phyloP scores from a whole-genome alignment of 2,113 vertebrate species.

The Oreochromis niloticus region DNA sequence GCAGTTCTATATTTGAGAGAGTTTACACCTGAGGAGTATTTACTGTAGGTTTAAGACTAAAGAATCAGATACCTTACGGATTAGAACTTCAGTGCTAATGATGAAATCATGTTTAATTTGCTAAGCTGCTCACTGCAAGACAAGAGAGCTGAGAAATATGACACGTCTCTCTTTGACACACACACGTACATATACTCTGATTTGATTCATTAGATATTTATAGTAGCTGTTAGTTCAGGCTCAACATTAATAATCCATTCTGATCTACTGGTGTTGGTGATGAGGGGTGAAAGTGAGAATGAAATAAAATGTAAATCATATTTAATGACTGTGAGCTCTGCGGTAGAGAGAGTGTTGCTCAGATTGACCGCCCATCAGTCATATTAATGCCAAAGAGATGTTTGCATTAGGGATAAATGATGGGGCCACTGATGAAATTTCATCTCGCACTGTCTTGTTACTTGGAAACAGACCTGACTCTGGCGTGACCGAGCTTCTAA shows the following conservation, averaged over 20 bases:
- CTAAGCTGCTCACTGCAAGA: not conserved
- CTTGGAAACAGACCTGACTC: slow-evolving; percentile 9
- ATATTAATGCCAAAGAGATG: slow-evolving; percentile 38
- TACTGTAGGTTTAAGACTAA: not conserved
- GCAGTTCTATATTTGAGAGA: not conserved
- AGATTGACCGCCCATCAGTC: slow-evolving; percentile 35
- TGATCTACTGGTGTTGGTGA: slow-evolving; percentile 25
- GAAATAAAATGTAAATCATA: slow-evolving; percentile 61
- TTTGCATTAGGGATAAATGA: slow-evolving; percentile 45
- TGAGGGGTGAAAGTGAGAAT: slow-evolving; percentile 37
- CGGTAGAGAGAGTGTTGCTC: slow-evolving; percentile 10
- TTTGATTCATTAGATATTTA: slow-evolving; percentile 25
- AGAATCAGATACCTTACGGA: not conserved
- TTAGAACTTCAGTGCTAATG: not conserved
- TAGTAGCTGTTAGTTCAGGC: slow-evolving; percentile 37
- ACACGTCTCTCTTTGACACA: not conserved
- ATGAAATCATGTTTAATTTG: not conserved
- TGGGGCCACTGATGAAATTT: slow-evolving; percentile 43
- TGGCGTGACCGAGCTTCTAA: not conserved
- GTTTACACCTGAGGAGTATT: not conserved
- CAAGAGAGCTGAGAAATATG: not conserved
- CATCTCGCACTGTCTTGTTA: slow-evolving; percentile 20
- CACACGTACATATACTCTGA: not conserved
- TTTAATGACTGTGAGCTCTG: slow-evolving; percentile 48
- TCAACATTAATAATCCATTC: slow-evolving; percentile 36